Evolutionary conservation across 2,888 invertebrate species (phyloP), one percentile per base, ranked within the genome.

Genomic region (Drosophila recens): DNA sequence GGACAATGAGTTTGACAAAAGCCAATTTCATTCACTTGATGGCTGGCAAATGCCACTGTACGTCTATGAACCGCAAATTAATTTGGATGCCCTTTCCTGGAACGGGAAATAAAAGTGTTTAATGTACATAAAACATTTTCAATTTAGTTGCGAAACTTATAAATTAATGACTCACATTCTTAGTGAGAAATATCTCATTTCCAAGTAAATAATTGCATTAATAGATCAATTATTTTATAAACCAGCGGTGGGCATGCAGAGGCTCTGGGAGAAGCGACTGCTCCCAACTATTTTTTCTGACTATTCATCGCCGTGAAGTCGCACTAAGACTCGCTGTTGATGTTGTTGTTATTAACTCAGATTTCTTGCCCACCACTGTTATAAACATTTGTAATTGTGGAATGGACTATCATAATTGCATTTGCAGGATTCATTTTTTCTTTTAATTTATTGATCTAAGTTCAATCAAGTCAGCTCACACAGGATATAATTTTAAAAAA

Each of bases 21-120:
- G 80, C 59, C 76, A 80, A 80, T 77, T 80, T 80, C 71, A 80
- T 80, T 79, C 68, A 79, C 68, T 80, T 67, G 74, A 57, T 70
- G 72, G 43, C 67, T 61, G 64, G 62, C 48, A 76, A 70, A 73
- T 73, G 71, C 42, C 42, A 42, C 30, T 8, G 27, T 15, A 27
- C 64, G 54, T 45, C 64, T 49, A 78, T 77, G 63, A 67, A 74
- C 78, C 78, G 52, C 78, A 78, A 78, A 78, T 78, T 79, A 79
- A 79, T 72, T 79, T 69, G 43, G 58, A 56, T 62, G 52, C 34
- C 17, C 11, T 66, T 54, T 33, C 17, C 17, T 6, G 40, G 38
- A 0, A 3, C 1, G 30, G 6, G 17, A 8, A 33, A 13, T 38
- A 48, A 49, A 65, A 62, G 59, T 67, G 64, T 67, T 51, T 72